These are phyloP conservation scores for Diadumene lineata DNA, from an alignment of 92 coral and sea anemone species.

Conservation along the genomic window DNA sequence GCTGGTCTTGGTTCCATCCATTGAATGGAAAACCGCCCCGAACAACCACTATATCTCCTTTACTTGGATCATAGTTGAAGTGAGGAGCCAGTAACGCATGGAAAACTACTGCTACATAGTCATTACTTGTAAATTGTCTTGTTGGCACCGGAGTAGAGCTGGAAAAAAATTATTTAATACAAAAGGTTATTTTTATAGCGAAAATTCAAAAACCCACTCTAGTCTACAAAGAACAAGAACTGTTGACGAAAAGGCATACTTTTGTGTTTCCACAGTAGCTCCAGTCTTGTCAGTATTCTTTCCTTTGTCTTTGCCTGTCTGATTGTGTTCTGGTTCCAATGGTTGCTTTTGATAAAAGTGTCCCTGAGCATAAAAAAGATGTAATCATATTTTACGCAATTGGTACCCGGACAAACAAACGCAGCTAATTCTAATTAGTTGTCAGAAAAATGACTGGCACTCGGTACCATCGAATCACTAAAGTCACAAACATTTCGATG, in stretches of 20 bases:
- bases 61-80: slow-evolving; percentile 35
- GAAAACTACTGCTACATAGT: slow-evolving; percentile 38
- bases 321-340: background rate
- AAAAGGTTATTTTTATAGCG: no score
- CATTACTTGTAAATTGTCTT: background rate
- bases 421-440: no score
- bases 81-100: slow-evolving; percentile 68
- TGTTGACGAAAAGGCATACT: no score
- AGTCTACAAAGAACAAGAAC: no score
- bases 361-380: no score
- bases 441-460: no score
- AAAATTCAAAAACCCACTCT: no score
- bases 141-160: background rate
- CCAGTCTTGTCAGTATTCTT: background rate
- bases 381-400: no score
- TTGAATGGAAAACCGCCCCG: slow-evolving; percentile 33
- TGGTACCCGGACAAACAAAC: no score
- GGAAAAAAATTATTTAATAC: no score
- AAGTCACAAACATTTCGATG: no score
- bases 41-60: slow-evolving; percentile 39
- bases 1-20: background rate
- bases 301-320: background rate
- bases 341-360: background rate
- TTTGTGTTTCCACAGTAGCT: background rate
- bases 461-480: no score